These are phyloP conservation scores for Chymomyza procnemis DNA, from an alignment of 2,888 invertebrate genomes.

Conservation along the genomic window DNA sequence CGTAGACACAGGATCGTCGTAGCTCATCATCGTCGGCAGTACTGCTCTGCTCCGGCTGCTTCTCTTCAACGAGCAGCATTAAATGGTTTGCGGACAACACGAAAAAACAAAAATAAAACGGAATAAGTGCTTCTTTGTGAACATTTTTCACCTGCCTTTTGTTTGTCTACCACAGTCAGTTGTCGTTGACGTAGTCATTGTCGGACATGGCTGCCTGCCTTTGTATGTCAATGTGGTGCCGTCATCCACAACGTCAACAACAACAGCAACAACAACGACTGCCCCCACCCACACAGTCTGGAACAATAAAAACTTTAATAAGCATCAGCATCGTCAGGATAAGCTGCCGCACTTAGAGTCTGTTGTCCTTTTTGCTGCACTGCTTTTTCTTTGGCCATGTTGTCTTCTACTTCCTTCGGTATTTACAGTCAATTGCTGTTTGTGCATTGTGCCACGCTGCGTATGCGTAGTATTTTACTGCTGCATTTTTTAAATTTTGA, in stretches of 20 bases:
- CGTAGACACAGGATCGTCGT: slow-evolving; percentile 41
- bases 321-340: slow-evolving; percentile 35
- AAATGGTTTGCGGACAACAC: neutral
- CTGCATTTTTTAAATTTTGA: neutral
- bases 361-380: slow-evolving; percentile 3
- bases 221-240: slow-evolving; percentile 14
- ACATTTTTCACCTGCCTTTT: slow-evolving; percentile 56
- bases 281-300: slow-evolving; percentile 11
- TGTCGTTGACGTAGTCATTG: neutral
- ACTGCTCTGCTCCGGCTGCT: slow-evolving; percentile 8
- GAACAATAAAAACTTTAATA: slow-evolving; percentile 56
- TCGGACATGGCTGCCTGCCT: slow-evolving; percentile 1
- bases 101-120: slow-evolving; percentile 21
- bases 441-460: slow-evolving; percentile 26
- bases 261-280: slow-evolving; percentile 32
- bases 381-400: neutral
- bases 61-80: neutral
- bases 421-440: slow-evolving; percentile 15
- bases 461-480: slow-evolving; percentile 27
- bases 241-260: slow-evolving; percentile 6
- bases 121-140: slow-evolving; percentile 68
- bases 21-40: slow-evolving; percentile 24
- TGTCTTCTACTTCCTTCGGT: too few relatives aligned
- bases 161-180: slow-evolving; percentile 32
- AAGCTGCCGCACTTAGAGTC: slow-evolving; percentile 10